Conservation (phyloP, 2,113 vertebrate genomes). For the Pipa parva region DNA sequence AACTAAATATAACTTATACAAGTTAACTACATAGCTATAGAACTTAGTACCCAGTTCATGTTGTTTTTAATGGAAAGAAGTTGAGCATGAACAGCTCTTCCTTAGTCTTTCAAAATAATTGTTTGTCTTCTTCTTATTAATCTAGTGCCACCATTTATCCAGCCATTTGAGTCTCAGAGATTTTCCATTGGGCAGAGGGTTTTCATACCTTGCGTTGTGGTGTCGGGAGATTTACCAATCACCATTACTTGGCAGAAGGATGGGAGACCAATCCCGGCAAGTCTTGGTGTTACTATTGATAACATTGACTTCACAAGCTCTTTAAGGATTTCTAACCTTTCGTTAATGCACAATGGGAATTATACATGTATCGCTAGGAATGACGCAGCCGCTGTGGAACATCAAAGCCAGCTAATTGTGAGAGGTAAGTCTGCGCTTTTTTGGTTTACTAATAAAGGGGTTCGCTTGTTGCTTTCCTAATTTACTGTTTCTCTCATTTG, state of each 20-base stretch:
- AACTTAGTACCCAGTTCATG: too few species aligned
- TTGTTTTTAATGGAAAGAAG: too few species aligned
- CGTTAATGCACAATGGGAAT: slow-evolving; percentile 93
- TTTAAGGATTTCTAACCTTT: slow-evolving; percentile 90
- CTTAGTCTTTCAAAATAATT: too few species aligned
- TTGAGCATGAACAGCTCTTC: too few species aligned
- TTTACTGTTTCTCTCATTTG: background rate
- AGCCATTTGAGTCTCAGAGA: slow-evolving; percentile 93
- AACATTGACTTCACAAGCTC: slow-evolving; percentile 98
- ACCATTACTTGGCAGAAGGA: slow-evolving; percentile 99
- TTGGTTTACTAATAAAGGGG: background rate
- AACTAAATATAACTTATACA: too few species aligned
- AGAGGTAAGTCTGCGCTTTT: slow-evolving; percentile 72
- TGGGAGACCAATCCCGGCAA: slow-evolving; percentile 83
- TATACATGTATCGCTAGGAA: slow-evolving; percentile 98
- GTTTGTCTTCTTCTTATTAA: slow-evolving; percentile 17
- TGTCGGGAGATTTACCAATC: slow-evolving; percentile 92
- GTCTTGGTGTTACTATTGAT: slow-evolving; percentile 93
- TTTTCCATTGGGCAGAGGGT: slow-evolving; percentile 96
- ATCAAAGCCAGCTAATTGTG: slow-evolving; percentile 94
- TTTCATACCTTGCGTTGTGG: slow-evolving; percentile 96
- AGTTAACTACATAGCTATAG: too few species aligned
- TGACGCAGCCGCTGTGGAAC: slow-evolving; percentile 88
- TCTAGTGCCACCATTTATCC: slow-evolving; percentile 93
- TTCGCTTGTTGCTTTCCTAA: too few species aligned